phyloP scores from a whole-genome alignment of 2,888 invertebrate species.

The Cryptocheilus praepositus region DNA sequence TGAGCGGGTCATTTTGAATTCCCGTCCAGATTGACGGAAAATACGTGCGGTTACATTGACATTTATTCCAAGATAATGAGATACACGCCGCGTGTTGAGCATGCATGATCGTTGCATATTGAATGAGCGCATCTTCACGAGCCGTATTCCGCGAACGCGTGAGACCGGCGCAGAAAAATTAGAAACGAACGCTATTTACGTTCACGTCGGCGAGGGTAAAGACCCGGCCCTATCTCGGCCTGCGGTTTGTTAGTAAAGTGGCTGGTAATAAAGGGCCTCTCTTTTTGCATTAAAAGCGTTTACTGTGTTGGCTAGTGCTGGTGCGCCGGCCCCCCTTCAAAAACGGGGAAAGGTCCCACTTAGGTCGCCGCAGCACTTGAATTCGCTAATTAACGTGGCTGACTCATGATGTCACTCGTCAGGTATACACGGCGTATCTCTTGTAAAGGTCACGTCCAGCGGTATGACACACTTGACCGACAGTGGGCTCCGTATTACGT shows the following conservation, averaged over 20 bases:
- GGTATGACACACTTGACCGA: constrained; percentile 42
- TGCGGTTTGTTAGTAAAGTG: constrained; percentile 45
- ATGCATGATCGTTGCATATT: no score
- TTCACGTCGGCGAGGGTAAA: constrained; percentile 31
- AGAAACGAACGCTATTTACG: no score
- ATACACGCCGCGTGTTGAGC: constrained; percentile 15
- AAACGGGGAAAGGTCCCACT: constrained; percentile 37
- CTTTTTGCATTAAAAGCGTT: constrained; percentile 50
- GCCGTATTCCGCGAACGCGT: no score
- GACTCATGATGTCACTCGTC: constrained; percentile 50
- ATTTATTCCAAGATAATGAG: constrained; percentile 11
- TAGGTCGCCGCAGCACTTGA: constrained; percentile 39
- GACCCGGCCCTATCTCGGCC: constrained; percentile 37
- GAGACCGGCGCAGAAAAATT: no score
- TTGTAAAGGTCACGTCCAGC: constrained; percentile 43
- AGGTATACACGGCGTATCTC: constrained; percentile 20
- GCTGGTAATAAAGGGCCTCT: constrained; percentile 41
- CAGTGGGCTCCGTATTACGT: constrained; percentile 12
- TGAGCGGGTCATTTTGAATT: no score
- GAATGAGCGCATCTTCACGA: no score
- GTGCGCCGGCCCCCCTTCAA: constrained; percentile 36
- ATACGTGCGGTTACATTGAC: constrained; percentile 12
- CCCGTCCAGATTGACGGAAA: no score
- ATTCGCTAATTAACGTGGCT: constrained; percentile 55
- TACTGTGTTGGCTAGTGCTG: constrained; percentile 21